Evolutionary conservation across 2,113 vertebrate genomes (phyloP), one percentile per base, ranked within the genome.

Genomic region (Hippocampus comes): DNA sequence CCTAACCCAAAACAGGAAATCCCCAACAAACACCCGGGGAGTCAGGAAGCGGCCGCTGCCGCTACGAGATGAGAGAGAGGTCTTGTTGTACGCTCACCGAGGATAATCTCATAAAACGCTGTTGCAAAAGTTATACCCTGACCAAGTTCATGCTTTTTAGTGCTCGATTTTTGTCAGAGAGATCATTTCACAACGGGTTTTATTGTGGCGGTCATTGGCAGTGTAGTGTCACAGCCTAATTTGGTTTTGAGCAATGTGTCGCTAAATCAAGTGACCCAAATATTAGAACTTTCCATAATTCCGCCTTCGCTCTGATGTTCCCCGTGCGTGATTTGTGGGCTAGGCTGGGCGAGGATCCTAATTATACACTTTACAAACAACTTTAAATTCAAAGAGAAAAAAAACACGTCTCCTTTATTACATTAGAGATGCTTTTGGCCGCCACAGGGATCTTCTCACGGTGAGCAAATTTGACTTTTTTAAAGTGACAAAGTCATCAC

Each of bases 1-100:
- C 77, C 38, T 59, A 53, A 61, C 70, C 75, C 66, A 85, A 87
- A 87, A 86, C 84, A 87, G 89, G 83, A 88, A 87, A 69, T 76
- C 63, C 46, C 42, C 51, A 66, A 73, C 63, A 75, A 70, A 57
- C 60, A 63, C 55, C 42, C 14, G 53, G 77, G 49, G 59, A 73
- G 34, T 38, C 77, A 73, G 78, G 85, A 86, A 82, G 77, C 67
- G 64, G 34, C 68, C 74, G 70, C 75, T 83, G 25, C 70, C 21
- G 34, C 34, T 38, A 38, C 5, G 34, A 60, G 9, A 60, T 18
- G 25, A 30, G 57, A 60, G 56, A 59, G 23, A 59, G 23, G 25
- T 60, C 12, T 11, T 12, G 56, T 27, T 27, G 23, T 11, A 59
- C 11, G 14, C 23, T 59, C 56, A 27, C 56, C 10, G 23, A 25